Evolutionary conservation across 2,888 invertebrate genomes (phyloP), one percentile per base, ranked within the genome.

Genomic region (Cheilosia grossa): DNA sequence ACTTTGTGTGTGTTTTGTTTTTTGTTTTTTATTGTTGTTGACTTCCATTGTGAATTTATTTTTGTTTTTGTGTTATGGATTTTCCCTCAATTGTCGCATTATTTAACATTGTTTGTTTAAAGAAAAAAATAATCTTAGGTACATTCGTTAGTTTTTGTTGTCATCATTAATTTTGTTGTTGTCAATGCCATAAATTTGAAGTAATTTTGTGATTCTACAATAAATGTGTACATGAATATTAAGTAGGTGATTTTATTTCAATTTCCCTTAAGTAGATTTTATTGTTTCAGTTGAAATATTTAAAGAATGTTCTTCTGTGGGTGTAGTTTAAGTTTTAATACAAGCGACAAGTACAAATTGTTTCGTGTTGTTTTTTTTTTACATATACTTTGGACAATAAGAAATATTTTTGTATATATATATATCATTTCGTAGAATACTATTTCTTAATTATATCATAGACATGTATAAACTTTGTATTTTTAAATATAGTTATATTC

Each of bases 391-490:
- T 67, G 82, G 82, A 82, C 82, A 82, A 73, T 73, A 27, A 69
- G 82, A 79, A 78, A 73, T 78, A 61, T 54, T 58, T 70, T 37
- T 53, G 21, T 51, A 44, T 44, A 17, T 42, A 42, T 49, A 49
- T 49, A 19, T 33, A 58, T 44, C 33, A 30, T 58, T 78, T 73
- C 19, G 61, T 61, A 80, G 74, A 74, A 74, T 63, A 74, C 54
- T 63, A 58, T 80, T 74, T 58, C 61, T 61, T 77, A 78, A 59
- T 33, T 79, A 64, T 69, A 79, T 63, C 59, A 74, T 82, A 82
- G 83, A 83, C 83, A 83, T 83, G 79, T 74, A 83, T 83, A 83
- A 73, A 83, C 30, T n/a, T 69, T 74, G 49, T 54, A 72, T 72
- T 73, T 40, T 44, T 37, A n/a, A 49, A 61, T 81, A 66, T 77